Percentiles rank a stretch among this genome's conserved stretches.
phyloP scores from a whole-genome alignment of 2,888 invertebrate genomes.

The Callinectes sapidus region DNA sequence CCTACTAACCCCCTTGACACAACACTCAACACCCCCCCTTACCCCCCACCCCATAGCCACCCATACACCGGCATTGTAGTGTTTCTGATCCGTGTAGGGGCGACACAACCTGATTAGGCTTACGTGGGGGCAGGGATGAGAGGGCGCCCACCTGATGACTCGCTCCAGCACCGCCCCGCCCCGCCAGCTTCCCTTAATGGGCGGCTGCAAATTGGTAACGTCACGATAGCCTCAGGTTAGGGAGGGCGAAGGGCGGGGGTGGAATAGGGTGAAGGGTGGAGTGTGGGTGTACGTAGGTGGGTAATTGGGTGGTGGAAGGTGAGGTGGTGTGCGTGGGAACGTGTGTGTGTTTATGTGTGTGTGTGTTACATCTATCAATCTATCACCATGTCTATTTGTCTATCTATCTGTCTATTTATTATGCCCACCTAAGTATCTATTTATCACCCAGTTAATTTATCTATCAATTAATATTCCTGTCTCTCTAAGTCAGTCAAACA shows the following conservation, averaged over 20 bases:
- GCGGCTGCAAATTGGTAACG: not conserved
- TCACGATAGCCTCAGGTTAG: slow-evolving; percentile 10
- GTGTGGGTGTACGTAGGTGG: not conserved
- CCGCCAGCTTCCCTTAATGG: not conserved
- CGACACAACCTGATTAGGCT: not conserved
- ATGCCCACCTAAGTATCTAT: no score
- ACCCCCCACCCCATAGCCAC: no score
- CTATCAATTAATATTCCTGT: no score
- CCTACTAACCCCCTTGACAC: no score
- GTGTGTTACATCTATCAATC: no score
- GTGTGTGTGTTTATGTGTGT: not conserved
- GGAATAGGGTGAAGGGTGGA: not conserved
- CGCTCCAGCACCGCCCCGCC: not conserved
- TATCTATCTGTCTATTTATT: no score
- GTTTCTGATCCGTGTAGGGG: not conserved
- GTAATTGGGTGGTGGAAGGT: not conserved
- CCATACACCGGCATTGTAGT: not conserved
- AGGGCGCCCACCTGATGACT: not conserved
- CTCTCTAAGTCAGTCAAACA: no score
- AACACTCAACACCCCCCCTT: no score
- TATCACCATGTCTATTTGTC: no score
- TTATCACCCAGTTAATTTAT: no score
- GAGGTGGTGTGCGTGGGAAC: not conserved
- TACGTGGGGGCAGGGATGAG: not conserved
- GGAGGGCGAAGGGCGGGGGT: not conserved